Evolutionary conservation across 1,140 invertebrate genomes (phyloP).

Genomic region (Schlechtendalia chinensis): DNA sequence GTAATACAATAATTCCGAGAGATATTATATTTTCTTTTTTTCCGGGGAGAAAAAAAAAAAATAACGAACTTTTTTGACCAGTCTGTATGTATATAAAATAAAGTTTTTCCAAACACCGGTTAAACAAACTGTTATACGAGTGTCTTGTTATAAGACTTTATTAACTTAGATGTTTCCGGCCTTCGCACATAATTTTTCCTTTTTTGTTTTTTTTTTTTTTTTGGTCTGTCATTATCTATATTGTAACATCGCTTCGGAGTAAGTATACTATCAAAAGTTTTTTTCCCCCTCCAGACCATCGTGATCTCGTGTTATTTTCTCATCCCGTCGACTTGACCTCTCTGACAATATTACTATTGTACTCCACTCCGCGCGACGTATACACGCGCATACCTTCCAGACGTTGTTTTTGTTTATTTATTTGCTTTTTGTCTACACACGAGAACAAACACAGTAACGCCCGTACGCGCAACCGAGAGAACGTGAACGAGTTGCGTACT

Average conservation of each 20-base stretch:
- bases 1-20: no score
- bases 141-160: conserved; percentile 19
- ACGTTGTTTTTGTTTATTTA: not conserved
- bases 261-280: conserved; percentile 6
- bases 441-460: not conserved
- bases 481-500: not conserved
- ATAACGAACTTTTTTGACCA: not conserved
- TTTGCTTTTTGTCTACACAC: not conserved
- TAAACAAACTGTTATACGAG: conserved; percentile 16
- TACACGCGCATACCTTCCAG: no score
- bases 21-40: not conserved
- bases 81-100: no score
- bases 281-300: conserved; percentile 1
- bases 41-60: not conserved
- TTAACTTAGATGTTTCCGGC: conserved; percentile 18
- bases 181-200: conserved; percentile 19
- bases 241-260: not conserved
- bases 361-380: not conserved
- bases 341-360: not conserved
- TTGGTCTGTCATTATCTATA: not conserved
- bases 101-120: conserved; percentile 15
- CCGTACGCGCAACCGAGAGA: not conserved
- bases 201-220: no score
- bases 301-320: conserved; percentile 3
- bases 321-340: not conserved